These are phyloP conservation scores for Cherax quadricarinatus DNA, from an alignment of 1,140 invertebrate species.

Conservation along the genomic window DNA sequence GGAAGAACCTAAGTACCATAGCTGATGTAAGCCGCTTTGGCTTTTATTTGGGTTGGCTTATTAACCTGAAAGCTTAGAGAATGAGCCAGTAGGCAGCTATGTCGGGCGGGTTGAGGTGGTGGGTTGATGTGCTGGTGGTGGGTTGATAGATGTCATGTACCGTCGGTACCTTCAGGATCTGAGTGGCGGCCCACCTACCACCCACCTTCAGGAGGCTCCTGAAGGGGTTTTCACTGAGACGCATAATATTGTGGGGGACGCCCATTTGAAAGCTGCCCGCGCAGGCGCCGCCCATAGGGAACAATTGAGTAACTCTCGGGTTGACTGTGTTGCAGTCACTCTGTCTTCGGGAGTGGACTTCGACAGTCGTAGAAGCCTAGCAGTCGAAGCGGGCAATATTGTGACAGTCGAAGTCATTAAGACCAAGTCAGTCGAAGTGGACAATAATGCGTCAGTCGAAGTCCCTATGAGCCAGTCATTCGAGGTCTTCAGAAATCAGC, in stretches of 20 bases:
- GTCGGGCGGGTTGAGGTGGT: background rate
- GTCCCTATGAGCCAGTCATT: too few relatives aligned
- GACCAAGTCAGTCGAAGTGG: background rate
- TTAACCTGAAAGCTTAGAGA: background rate
- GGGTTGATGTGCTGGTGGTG: background rate
- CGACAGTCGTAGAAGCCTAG: too few relatives aligned
- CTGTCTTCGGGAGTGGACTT: background rate
- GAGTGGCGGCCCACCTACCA: constrained; percentile 12
- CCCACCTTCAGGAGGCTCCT: background rate
- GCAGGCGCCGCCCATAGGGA: constrained; percentile 44
- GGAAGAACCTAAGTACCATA: background rate
- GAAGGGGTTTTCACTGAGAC: constrained; percentile 42
- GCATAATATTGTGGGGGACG: constrained; percentile 53
- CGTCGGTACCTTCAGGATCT: constrained; percentile 33
- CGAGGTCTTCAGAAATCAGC: background rate
- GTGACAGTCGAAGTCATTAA: background rate
- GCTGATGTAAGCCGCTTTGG: background rate
- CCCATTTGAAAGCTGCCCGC: constrained; percentile 45
- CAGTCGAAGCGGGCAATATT: too few relatives aligned
- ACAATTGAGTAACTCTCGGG: background rate
- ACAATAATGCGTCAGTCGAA: too few relatives aligned
- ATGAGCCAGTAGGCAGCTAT: background rate
- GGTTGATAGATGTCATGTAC: background rate
- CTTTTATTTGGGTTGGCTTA: background rate
- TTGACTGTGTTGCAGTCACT: background rate